Evolutionary conservation across 2,113 vertebrate genomes (phyloP).

Genomic region (Heterochromis multidens): DNA sequence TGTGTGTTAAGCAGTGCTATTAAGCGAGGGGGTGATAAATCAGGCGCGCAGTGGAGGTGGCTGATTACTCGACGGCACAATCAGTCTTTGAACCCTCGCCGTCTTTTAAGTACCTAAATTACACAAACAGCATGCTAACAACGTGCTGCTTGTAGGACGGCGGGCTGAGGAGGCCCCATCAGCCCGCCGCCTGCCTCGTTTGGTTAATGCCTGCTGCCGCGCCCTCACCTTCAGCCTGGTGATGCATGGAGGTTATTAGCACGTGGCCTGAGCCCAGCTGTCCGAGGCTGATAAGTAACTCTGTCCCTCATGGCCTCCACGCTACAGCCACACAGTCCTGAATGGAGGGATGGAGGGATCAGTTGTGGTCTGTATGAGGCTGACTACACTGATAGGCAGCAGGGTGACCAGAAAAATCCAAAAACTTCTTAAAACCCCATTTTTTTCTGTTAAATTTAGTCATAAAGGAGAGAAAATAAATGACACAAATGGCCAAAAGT

Average conservation of each 20-base stretch:
- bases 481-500: not conserved
- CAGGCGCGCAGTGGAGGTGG: conserved; percentile 81
- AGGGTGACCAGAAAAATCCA: not conserved
- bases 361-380: not conserved
- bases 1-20: conserved; percentile 95
- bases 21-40: conserved; percentile 85
- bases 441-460: not conserved
- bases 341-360: not conserved
- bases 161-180: conserved; percentile 20
- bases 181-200: conserved; percentile 23
- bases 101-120: conserved; percentile 83
- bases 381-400: not conserved
- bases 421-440: not conserved
- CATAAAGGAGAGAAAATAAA: not conserved
- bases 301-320: not conserved
- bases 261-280: conserved; percentile 77
- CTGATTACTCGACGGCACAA: conserved; percentile 81
- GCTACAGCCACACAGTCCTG: not conserved
- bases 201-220: conserved; percentile 65
- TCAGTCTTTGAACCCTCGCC: conserved; percentile 83
- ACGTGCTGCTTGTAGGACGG: conserved; percentile 19
- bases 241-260: conserved; percentile 88
- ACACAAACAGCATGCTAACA: conserved; percentile 88
- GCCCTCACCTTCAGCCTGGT: conserved; percentile 74
- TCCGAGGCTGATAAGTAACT: conserved; percentile 79